phyloP scores from a whole-genome alignment of 2,797 vertebrate species.

The Melanotaenia parkinsoni region DNA sequence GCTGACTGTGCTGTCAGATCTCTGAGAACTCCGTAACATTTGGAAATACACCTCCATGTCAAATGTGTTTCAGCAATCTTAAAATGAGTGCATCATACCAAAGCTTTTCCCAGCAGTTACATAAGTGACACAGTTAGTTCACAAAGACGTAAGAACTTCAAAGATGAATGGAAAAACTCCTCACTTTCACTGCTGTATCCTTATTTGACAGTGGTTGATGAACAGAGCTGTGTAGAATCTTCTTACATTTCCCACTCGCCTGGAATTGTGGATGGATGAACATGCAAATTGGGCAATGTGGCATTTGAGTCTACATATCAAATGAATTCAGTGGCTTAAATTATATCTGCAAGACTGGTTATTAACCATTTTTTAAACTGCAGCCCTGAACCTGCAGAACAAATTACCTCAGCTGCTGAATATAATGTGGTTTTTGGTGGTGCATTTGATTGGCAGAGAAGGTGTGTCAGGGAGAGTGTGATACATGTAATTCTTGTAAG shows the following conservation, averaged over 20 bases:
- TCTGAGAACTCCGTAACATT: slow-evolving; percentile 60
- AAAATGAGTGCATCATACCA: slow-evolving; percentile 66
- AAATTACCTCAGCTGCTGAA: slow-evolving; percentile 4
- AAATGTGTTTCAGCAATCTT: slow-evolving; percentile 67
- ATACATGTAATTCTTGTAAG: slow-evolving; percentile 65
- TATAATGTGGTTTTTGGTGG: slow-evolving; percentile 27
- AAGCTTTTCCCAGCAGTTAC: slow-evolving; percentile 53
- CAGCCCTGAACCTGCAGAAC: slow-evolving; percentile 13
- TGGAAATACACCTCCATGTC: slow-evolving; percentile 58
- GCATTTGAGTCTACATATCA: slow-evolving; percentile 31
- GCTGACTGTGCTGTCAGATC: slow-evolving; percentile 38
- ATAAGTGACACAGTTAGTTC: slow-evolving; percentile 49
- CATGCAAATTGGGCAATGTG: slow-evolving; percentile 26
- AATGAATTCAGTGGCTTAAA: slow-evolving; percentile 24
- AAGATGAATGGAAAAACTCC: slow-evolving; percentile 51
- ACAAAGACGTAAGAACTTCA: slow-evolving; percentile 51
- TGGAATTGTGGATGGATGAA: slow-evolving; percentile 9
- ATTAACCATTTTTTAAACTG: slow-evolving; percentile 23
- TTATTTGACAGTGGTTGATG: slow-evolving; percentile 44
- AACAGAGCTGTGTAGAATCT: slow-evolving; percentile 26
- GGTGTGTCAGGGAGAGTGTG: slow-evolving; percentile 37
- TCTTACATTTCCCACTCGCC: slow-evolving; percentile 4
- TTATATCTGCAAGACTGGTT: slow-evolving; percentile 28
- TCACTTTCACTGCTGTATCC: slow-evolving; percentile 39
- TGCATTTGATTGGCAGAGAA: slow-evolving; percentile 45